Base-by-base conservation (phyloP, 2,113 vertebrate species). In the Scophthalmus maximus region DNA sequence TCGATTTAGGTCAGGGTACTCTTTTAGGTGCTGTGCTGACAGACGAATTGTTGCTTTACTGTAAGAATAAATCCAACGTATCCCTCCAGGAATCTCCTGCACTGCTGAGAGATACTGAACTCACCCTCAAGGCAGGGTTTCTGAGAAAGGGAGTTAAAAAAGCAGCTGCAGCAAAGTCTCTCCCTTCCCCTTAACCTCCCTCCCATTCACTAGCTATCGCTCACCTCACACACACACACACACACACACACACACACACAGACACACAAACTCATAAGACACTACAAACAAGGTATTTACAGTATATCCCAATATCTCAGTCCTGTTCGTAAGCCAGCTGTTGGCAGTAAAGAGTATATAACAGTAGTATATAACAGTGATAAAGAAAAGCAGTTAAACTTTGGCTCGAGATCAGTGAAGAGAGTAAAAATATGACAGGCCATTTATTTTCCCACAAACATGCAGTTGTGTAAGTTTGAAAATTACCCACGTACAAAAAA, bases 81-180 rank as follows among this genome's bases (percentile, higher is more conserved):
- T 64, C 68, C 60, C 50, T 61, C 23, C 51, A 84, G 73, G 63
- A 78, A 84, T 82, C 53, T 70, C 34, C 22, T 34, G 20, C 22
- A 59, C 71, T 59, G 61, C 51, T 4, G 47, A 70, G 64, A 67
- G 59, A 79, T 57, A 52, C 46, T 17, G 32, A 50, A 22, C 64
- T 78, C 57, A 66, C 76, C 78, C 80, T 49, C 10, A 1, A 65
- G 80, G 73, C 73, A 80, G 70, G 79, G 76, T 83, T 92, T 92
- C 87, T 86, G 87, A 87, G 90, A 91, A 91, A 85, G 25, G 72
- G 82, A 76, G 74, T 84, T 75, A 29, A 38, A 79, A 63, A 65
- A 60, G 46, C 38, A 64, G 47, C 61, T 32, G 81, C 80, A 81
- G 81, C 70, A 87, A 82, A 86, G 62, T 29, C 18, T 34, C 8